Percentiles rank a stretch among this genome's conserved stretches.
phyloP scores from a whole-genome alignment of 2,113 vertebrate species.

The Phalacrocorax pelagicus region DNA sequence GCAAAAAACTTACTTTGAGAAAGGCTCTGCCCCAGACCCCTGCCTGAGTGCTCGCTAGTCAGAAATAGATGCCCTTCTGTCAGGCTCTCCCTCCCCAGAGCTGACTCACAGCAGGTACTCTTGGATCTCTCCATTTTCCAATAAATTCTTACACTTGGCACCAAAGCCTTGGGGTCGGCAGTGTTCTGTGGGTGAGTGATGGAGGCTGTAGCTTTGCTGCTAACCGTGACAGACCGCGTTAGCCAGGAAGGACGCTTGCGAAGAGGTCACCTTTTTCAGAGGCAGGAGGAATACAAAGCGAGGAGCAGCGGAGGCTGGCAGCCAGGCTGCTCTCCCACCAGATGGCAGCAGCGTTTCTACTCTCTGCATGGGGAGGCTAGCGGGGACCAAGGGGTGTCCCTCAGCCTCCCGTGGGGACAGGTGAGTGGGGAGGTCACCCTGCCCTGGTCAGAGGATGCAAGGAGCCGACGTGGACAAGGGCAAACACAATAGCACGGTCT shows the following conservation, averaged over 20 bases:
- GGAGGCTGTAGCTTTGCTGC: not conserved
- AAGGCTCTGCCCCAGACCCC: not conserved
- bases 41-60: too few relatives aligned
- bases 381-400: not conserved
- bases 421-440: not conserved
- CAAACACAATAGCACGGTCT: not conserved
- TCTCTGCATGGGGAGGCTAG: not conserved
- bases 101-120: not conserved
- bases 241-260: accelerated
- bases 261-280: not conserved
- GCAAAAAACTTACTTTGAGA: not conserved
- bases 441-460: not conserved
- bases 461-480: not conserved
- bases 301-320: not conserved
- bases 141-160: not conserved
- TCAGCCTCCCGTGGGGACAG: not conserved
- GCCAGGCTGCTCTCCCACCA: conserved; percentile 19
- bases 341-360: conserved; percentile 59
- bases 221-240: accelerated
- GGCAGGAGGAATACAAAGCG: accelerated
- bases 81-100: not conserved
- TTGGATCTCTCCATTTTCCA: not conserved
- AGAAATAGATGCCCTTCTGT: not conserved
- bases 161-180: too few relatives aligned
- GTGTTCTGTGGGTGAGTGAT: accelerated